A percentile compares a stretch with the other conserved stretches of the same genome.
phyloP scores from a whole-genome alignment of 2,797 vertebrate species.

The Muscicapa comitata region DNA sequence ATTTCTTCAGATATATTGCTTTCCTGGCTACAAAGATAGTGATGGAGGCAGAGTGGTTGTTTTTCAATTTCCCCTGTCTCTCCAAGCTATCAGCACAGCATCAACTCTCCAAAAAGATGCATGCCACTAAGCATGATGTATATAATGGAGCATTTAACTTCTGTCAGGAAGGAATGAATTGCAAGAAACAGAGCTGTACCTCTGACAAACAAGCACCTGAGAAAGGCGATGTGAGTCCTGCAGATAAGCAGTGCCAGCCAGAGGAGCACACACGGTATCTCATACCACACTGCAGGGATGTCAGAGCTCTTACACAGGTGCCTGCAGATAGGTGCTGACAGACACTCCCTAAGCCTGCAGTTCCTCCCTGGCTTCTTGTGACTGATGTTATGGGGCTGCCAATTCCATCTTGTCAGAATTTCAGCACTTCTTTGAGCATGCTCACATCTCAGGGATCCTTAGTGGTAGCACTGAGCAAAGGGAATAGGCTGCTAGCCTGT shows the following conservation, averaged over 20 bases:
- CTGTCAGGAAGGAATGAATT: not conserved
- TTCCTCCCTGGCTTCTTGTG: not conserved
- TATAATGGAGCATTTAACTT: not conserved
- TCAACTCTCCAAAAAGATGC: not conserved
- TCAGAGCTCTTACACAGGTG: not conserved
- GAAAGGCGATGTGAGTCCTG: not conserved
- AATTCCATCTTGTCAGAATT: not conserved
- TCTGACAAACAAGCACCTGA: not conserved
- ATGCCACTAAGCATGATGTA: not conserved
- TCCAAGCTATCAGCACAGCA: not conserved
- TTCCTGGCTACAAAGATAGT: not conserved
- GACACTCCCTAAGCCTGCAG: not conserved
- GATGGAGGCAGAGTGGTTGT: not conserved
- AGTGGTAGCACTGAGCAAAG: not conserved
- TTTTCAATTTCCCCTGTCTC: not conserved
- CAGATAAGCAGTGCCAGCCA: not conserved
- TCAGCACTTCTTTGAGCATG: not conserved
- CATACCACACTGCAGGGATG: not conserved
- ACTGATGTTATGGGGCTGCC: not conserved
- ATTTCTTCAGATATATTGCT: not conserved
- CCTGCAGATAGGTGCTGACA: not conserved
- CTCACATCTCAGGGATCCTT: not conserved
- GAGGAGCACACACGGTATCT: not conserved
- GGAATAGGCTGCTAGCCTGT: not conserved
- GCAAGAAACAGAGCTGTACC: not conserved